Conservation (phyloP, 2,797 vertebrate genomes). For the Halcyon chelicuti region DNA sequence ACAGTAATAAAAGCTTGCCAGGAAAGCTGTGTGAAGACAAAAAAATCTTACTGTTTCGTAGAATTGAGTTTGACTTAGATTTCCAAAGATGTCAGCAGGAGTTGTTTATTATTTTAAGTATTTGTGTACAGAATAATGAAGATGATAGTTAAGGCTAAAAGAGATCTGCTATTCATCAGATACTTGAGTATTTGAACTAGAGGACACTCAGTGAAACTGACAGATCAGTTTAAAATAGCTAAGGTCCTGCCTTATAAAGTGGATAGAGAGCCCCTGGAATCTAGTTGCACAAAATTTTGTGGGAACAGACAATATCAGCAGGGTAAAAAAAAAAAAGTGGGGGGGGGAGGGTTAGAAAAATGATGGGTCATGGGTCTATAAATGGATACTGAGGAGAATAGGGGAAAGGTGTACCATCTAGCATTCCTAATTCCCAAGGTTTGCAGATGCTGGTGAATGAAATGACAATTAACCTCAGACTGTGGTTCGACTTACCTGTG, state of each 20-base stretch:
- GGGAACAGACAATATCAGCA: background rate
- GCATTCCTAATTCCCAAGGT: background rate
- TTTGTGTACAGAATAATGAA: background rate
- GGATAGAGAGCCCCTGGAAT: background rate
- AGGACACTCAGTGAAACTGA: background rate
- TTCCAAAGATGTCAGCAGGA: background rate
- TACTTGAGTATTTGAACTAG: background rate
- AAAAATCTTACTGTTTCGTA: background rate
- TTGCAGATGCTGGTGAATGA: background rate
- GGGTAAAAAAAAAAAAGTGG: background rate
- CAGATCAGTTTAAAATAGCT: background rate
- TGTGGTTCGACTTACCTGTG: background rate
- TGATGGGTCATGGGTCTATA: background rate
- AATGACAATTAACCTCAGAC: background rate
- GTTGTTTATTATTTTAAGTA: background rate
- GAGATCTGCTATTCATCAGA: background rate
- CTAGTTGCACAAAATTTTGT: background rate
- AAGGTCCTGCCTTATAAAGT: background rate
- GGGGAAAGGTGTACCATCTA: background rate
- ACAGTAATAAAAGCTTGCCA: background rate
- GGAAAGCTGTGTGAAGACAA: background rate
- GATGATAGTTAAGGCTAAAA: background rate
- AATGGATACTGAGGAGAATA: background rate
- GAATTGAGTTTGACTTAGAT: background rate
- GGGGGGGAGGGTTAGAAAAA: background rate